Evolutionary conservation across 2,113 vertebrate genomes (phyloP), one percentile per base, ranked within the genome.

Genomic region (Vulpes ferrilata): DNA sequence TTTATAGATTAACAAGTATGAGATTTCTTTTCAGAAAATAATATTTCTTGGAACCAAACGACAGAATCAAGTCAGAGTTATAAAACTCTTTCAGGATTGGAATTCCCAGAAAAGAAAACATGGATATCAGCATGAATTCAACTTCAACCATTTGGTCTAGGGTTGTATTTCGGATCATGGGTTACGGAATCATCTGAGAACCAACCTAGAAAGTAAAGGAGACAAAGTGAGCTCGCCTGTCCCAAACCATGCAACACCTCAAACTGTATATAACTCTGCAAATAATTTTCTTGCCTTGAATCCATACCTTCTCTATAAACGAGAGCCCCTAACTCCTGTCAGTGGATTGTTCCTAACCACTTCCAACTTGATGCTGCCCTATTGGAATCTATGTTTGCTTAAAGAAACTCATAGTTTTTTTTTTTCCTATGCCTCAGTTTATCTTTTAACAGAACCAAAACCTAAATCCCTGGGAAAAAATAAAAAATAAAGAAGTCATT

Each of bases 71-170:
- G 32, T 73, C 11, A 38, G 95, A 88, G 9, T 60, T 48, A 55
- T 22, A 69, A 81, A 90, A 51, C 11, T 1, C 78, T 78, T 67
- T 25, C 30, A 15, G 23, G 32, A 88, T 51, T 82, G 17, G 16
- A 95, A 60, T 86, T 85, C 4, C 90, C 13, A 55, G 19, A 43
- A 51, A 81, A 62, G 32, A 64, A 76, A 67, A 22, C 3, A 62
- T 15, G 59, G 38, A 64, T 82, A 93, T 51, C 43, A 81, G 15
- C 57, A 84, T 95, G 48, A 88, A 94, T 93, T 79, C 15, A 87
- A 74, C n/a, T 71, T 65, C 86, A 86, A 85, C 15, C 8, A 60
- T 60, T 90, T 88, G 27, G 19, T 59, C 35, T 9, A 59, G 1
- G 13, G 19, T 12, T 79, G n/a, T 1, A 69, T 82, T 92, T 97